phyloP scores from a whole-genome alignment of 2,888 invertebrate genomes.

The Andrena chrysosceles region DNA sequence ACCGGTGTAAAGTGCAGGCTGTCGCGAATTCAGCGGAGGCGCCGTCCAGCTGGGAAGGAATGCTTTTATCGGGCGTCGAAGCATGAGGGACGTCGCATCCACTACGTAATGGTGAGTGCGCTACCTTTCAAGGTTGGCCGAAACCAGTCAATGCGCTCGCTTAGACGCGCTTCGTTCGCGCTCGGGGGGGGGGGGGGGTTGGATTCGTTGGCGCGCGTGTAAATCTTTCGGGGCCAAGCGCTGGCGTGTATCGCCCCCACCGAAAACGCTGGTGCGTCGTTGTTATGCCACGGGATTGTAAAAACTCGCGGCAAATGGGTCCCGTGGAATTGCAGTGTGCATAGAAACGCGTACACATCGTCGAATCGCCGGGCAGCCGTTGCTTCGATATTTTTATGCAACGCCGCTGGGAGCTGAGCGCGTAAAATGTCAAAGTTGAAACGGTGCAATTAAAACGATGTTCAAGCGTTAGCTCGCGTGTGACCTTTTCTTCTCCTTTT shows the following conservation, averaged over 20 bases:
- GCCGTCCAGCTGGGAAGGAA: slow-evolving; percentile 71
- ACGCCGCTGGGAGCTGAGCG: not conserved
- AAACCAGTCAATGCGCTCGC: not conserved
- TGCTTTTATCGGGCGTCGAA: slow-evolving; percentile 75
- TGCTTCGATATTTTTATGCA: slow-evolving; percentile 14
- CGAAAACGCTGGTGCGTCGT: not conserved
- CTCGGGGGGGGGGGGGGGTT: not conserved
- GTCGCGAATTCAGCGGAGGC: slow-evolving; percentile 54
- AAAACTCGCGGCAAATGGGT: slow-evolving; percentile 8
- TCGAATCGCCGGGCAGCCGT: not conserved
- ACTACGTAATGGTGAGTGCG: slow-evolving; percentile 80
- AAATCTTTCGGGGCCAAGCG: slow-evolving; percentile 38
- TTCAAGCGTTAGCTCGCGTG: not conserved
- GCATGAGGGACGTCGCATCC: slow-evolving; percentile 79
- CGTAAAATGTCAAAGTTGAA: slow-evolving; percentile 29
- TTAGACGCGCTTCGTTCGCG: slow-evolving; percentile 9
- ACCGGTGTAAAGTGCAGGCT: slow-evolving; percentile 55
- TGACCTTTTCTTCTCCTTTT: not conserved
- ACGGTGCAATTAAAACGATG: slow-evolving; percentile 21
- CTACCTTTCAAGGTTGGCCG: not conserved
- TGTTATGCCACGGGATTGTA: slow-evolving; percentile 17
- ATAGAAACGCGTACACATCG: not conserved
- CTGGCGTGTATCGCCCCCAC: not conserved
- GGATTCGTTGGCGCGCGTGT: not conserved
- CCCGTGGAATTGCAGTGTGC: not conserved